Evolutionary conservation across 2,888 invertebrate species (phyloP), one percentile per base, ranked within the genome.

Genomic region (Rhagonycha fulva): DNA sequence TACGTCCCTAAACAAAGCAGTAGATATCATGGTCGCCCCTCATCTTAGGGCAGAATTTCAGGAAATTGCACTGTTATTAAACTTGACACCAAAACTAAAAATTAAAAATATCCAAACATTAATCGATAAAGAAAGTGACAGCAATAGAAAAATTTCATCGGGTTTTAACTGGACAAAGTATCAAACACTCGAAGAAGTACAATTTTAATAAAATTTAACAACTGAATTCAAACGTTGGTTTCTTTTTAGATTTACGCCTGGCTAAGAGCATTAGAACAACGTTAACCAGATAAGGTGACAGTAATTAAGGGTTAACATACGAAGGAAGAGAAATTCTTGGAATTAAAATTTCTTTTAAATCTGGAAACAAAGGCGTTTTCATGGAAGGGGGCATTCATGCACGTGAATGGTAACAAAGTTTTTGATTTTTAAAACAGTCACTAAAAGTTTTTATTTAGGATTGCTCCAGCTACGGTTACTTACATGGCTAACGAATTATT

Each of bases 401-500:
- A 10, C 82, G 86, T 72, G 87, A 87, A 85, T 87, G 87, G 87
- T 87, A 19, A 19, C 2, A 19, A 81, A 67, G 14, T 1, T 19
- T 14, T 19, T 14, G 14, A 28, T 28, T 9, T 9, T 28, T 28
- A 14, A 2, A 19, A 2, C 2, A n/a, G 19, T 19, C 1, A 2
- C 19, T 61, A 9, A 19, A 62, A 62, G 28, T 47, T 14, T 1
- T 67, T 28, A 83, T 84, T 66, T 71, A 86, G 86, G 86, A 85
- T 87, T 66, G 78, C 83, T n/a, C 83, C 84, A 11, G 86, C 87
- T 12, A 83, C 84, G 1, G 81, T 78, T 62, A 85, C 86, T 5
- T 87, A 81, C 88, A 90, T 94, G 68, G 91, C 95, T 26, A 92
- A 94, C 80, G 90, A 94, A 84, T 87, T 95, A 14, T 85, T 95